These are phyloP conservation scores for Sus cebifrons DNA, from an alignment of 2,797 vertebrate genomes.

Conservation along the genomic window DNA sequence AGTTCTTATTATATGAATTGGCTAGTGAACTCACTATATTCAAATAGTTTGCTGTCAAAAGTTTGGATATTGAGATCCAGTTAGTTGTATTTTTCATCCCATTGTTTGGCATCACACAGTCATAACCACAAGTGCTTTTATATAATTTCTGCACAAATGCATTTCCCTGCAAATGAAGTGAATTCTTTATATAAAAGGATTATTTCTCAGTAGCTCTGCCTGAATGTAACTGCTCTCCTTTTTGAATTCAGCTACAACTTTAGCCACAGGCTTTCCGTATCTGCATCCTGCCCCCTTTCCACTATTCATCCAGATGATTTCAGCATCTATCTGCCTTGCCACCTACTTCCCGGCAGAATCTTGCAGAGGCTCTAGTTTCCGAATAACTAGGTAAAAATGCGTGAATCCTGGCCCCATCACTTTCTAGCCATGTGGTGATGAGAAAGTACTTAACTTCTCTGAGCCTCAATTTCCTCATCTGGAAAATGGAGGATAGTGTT, in stretches of 20 bases:
- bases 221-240: neutral
- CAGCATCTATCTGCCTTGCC: neutral
- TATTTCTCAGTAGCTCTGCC: conserved; percentile 21
- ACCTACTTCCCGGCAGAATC: neutral
- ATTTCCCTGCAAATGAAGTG: conserved; percentile 44
- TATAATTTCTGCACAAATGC: neutral
- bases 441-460: neutral
- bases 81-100: conserved; percentile 56
- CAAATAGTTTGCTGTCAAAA: conserved; percentile 45
- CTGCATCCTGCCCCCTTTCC: neutral
- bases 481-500: neutral
- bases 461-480: neutral
- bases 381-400: neutral
- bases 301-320: neutral
- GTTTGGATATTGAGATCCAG: neutral
- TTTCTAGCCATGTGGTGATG: neutral
- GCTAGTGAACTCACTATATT: conserved; percentile 27
- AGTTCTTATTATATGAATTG: conserved; percentile 31
- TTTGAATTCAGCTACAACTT: conserved; percentile 4
- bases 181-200: neutral
- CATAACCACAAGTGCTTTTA: conserved; percentile 43
- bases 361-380: neutral
- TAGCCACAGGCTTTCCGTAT: neutral
- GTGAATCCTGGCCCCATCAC: neutral
- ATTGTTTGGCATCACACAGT: neutral